Conservation (phyloP, 2,888 invertebrate species). For the Plutella xylostella region DNA sequence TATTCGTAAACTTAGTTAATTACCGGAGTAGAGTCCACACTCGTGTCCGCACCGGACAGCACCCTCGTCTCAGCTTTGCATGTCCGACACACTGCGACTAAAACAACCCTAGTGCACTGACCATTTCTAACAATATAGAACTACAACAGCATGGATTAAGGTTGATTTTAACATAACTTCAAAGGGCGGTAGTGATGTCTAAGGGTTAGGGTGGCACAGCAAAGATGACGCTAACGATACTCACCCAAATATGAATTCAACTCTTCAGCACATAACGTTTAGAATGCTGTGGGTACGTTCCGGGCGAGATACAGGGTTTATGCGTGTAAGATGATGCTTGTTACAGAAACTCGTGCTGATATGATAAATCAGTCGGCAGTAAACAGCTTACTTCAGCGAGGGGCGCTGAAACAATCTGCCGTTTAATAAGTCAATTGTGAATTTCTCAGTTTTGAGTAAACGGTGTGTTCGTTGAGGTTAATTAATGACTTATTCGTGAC, state of each 20-base stretch:
- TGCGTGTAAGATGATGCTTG: constrained; percentile 69
- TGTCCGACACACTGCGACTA: constrained; percentile 23
- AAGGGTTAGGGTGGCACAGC: background rate
- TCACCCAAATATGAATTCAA: constrained; percentile 54
- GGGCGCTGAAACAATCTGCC: constrained; percentile 51
- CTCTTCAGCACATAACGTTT: constrained; percentile 52
- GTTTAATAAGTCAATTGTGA: constrained; percentile 53
- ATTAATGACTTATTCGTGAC: no score
- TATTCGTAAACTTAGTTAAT: constrained; percentile 59
- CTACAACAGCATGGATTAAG: background rate
- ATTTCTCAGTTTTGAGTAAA: background rate
- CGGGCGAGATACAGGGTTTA: constrained; percentile 57
- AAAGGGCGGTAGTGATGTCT: background rate
- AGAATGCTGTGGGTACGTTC: constrained; percentile 51
- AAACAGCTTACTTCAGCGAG: constrained; percentile 57
- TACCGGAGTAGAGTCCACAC: constrained; percentile 50
- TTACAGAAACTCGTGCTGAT: constrained; percentile 57
- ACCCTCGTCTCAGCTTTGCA: no score
- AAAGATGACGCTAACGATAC: constrained; percentile 16
- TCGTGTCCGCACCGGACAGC: constrained; percentile 54
- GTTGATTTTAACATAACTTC: background rate
- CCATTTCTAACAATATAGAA: background rate
- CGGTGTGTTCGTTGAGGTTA: background rate
- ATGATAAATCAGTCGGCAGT: constrained; percentile 64
- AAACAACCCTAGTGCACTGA: constrained; percentile 17